Evolutionary conservation across 2,888 invertebrate species (phyloP).

Genomic region (Calameuta filiformis): DNA sequence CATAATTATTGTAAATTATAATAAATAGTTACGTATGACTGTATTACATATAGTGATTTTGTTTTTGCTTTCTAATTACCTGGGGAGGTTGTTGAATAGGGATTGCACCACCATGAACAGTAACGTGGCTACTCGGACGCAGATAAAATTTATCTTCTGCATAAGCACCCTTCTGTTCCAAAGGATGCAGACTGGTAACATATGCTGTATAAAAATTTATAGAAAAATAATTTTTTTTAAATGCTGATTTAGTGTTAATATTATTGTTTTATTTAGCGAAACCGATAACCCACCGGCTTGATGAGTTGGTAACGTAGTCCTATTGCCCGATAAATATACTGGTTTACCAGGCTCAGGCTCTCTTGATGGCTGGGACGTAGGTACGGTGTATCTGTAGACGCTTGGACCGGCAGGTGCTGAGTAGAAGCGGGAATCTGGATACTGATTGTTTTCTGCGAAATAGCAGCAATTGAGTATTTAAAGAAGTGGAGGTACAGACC

Average conservation of each 20-base stretch:
- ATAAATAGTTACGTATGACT: background rate
- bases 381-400: slow-evolving; percentile 63
- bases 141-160: slow-evolving; percentile 65
- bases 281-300: slow-evolving; percentile 45
- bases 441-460: slow-evolving; percentile 61
- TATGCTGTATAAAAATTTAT: slow-evolving; percentile 48
- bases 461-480: slow-evolving; percentile 5
- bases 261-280: background rate
- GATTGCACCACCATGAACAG: slow-evolving; percentile 69
- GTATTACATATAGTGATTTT: slow-evolving; percentile 5
- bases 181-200: slow-evolving; percentile 56
- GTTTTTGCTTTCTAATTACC: slow-evolving; percentile 42
- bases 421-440: slow-evolving; percentile 63
- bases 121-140: slow-evolving; percentile 69
- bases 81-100: slow-evolving; percentile 71
- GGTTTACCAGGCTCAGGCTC: slow-evolving; percentile 57
- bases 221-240: background rate
- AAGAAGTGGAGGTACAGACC: background rate
- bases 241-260: background rate
- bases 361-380: slow-evolving; percentile 53
- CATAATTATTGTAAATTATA: slow-evolving; percentile 8
- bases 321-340: slow-evolving; percentile 54
- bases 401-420: slow-evolving; percentile 57
- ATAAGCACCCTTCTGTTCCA: slow-evolving; percentile 62
- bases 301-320: slow-evolving; percentile 52